Evolutionary conservation across 2,888 invertebrate species (phyloP).

Genomic region (Megamerina dolium): DNA sequence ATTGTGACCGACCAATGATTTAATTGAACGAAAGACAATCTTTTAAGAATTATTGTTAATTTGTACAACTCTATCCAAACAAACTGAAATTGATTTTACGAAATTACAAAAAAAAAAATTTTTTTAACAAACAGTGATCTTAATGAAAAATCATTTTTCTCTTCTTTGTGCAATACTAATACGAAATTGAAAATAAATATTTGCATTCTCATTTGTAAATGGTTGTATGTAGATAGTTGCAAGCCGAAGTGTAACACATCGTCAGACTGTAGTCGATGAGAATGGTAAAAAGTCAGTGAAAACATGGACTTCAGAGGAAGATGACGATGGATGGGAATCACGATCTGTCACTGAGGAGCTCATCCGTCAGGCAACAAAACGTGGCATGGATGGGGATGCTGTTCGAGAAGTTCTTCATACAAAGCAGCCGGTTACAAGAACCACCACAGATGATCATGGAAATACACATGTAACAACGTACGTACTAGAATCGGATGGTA

Average conservation of each 20-base stretch:
- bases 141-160: too few species aligned
- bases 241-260: slow-evolving; percentile 6
- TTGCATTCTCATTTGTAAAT: not conserved
- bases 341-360: too few species aligned
- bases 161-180: too few species aligned
- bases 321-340: slow-evolving; percentile 8
- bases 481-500: slow-evolving; percentile 24
- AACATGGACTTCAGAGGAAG: slow-evolving; percentile 11
- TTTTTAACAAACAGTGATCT: too few species aligned
- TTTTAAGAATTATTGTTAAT: too few species aligned
- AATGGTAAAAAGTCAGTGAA: slow-evolving; percentile 11
- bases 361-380: slow-evolving; percentile 15
- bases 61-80: too few species aligned
- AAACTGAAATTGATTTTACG: too few species aligned
- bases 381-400: slow-evolving; percentile 27
- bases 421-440: slow-evolving; percentile 27
- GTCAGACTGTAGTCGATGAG: slow-evolving; percentile 1
- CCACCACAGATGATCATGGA: slow-evolving; percentile 22
- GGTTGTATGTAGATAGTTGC: slow-evolving; percentile 4
- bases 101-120: too few species aligned
- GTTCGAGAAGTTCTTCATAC: slow-evolving; percentile 29
- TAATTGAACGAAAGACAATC: too few species aligned
- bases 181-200: not conserved
- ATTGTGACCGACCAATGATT: too few species aligned
- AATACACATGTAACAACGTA: slow-evolving; percentile 26